A percentile compares a stretch with the other conserved stretches of the same genome.
Evolutionary conservation across 2,888 invertebrate species (phyloP).

Genomic region (Halictus quadricinctus): DNA sequence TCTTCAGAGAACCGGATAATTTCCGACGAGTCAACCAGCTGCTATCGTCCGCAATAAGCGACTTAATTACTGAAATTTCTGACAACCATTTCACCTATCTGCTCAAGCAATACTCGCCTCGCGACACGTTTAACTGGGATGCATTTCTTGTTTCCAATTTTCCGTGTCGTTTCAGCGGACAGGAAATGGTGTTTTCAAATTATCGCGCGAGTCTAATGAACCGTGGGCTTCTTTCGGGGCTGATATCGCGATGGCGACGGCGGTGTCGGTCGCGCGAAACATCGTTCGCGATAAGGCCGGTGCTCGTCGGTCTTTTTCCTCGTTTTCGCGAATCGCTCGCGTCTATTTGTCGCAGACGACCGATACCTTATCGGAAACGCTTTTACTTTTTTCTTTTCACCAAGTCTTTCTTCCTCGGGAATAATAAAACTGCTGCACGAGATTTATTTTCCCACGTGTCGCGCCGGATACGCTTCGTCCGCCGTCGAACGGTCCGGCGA

Average conservation of each 20-base stretch:
- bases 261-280: not conserved
- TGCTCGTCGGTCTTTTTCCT: constrained; percentile 4
- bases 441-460: constrained; percentile 20
- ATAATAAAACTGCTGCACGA: constrained; percentile 30
- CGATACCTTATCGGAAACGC: constrained; percentile 45
- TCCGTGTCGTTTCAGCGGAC: not conserved
- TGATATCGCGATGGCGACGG: constrained; percentile 5
- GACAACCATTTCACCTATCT: not conserved
- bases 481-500: not conserved
- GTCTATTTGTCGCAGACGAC: constrained; percentile 28
- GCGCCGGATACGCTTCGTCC: not conserved
- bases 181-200: not conserved
- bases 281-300: not conserved
- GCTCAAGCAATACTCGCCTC: too few species aligned
- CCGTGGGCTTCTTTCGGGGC: not conserved
- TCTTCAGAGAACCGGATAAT: not conserved
- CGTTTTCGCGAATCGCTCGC: constrained; percentile 33
- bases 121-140: not conserved
- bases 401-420: not conserved
- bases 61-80: not conserved
- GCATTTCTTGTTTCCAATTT: not conserved
- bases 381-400: not conserved
- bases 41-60: not conserved
- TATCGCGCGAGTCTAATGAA: not conserved
- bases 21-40: not conserved